Evolutionary conservation across 2,797 vertebrate species (phyloP).

Genomic region (Gymnothorax reevesii): DNA sequence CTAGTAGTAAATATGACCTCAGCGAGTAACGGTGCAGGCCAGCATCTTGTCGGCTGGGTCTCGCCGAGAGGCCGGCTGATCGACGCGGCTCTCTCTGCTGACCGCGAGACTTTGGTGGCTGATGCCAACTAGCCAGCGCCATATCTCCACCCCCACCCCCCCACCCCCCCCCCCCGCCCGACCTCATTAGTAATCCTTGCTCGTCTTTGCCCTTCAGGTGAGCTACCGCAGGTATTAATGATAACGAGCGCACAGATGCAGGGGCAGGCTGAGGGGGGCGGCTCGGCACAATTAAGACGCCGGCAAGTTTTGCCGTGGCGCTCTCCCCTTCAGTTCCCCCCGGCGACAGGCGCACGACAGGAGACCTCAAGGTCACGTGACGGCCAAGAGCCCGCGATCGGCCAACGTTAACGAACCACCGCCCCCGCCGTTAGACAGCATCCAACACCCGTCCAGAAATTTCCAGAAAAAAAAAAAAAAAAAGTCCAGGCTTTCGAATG

Average conservation of each 20-base stretch:
- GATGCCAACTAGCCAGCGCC: background rate
- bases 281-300: constrained; percentile 44
- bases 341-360: background rate
- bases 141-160: background rate
- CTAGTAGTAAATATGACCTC: background rate
- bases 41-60: background rate
- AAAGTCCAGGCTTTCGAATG: background rate
- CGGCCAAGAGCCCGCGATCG: background rate
- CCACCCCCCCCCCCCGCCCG: background rate
- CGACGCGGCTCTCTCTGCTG: background rate
- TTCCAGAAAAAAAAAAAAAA: background rate
- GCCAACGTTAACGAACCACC: background rate
- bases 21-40: background rate
- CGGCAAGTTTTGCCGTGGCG: background rate
- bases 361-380: constrained; percentile 39
- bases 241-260: constrained; percentile 47
- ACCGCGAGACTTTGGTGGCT: background rate
- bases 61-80: background rate
- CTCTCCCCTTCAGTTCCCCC: constrained; percentile 49
- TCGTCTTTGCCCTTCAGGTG: background rate
- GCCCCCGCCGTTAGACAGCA: background rate
- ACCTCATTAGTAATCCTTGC: background rate
- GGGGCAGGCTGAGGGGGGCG: background rate
- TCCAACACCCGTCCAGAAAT: background rate
- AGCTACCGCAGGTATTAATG: constrained; percentile 53